Percentiles rank a stretch among this genome's conserved stretches.
Conservation (phyloP, 2,888 invertebrate genomes). For the Diplolepis rosae region DNA sequence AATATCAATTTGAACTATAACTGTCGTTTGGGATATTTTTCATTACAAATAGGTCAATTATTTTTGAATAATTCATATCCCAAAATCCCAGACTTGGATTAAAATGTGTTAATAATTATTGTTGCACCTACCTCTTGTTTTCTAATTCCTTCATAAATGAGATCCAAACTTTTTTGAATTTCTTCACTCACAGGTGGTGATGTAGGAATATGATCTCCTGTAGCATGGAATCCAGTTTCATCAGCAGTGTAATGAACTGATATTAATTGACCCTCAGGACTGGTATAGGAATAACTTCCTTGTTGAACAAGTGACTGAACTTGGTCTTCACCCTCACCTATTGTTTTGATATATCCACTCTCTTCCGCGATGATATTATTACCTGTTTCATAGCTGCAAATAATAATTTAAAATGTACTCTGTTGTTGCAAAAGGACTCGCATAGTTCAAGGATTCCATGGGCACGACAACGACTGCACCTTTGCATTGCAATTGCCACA, state of each 20-base stretch:
- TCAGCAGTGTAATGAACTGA: conserved; percentile 87
- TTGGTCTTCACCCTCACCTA: conserved; percentile 82
- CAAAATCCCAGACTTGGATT: too few relatives aligned
- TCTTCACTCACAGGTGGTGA: conserved; percentile 88
- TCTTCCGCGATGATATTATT: conserved; percentile 88
- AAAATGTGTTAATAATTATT: background rate
- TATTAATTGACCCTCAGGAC: conserved; percentile 86
- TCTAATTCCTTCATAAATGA: conserved; percentile 89
- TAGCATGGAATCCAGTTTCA: conserved; percentile 87
- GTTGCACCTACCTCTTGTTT: conserved; percentile 77
- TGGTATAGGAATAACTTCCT: conserved; percentile 86
- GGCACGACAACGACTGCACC: conserved; percentile 51
- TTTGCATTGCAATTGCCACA: conserved; percentile 47
- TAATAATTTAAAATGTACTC: conserved; percentile 9
- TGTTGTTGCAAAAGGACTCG: conserved; percentile 45
- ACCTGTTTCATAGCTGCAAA: conserved; percentile 85
- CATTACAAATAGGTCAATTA: too few relatives aligned
- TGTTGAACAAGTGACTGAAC: conserved; percentile 84
- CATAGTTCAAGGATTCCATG: conserved; percentile 51
- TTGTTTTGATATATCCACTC: conserved; percentile 83
- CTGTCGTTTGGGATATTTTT: too few relatives aligned
- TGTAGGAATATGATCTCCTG: conserved; percentile 88
- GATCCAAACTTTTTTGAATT: conserved; percentile 90
- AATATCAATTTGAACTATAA: too few relatives aligned
- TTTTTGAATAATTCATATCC: too few relatives aligned